Evolutionary conservation across 1,140 invertebrate species (phyloP).

Genomic region (Diorhabda elongata): DNA sequence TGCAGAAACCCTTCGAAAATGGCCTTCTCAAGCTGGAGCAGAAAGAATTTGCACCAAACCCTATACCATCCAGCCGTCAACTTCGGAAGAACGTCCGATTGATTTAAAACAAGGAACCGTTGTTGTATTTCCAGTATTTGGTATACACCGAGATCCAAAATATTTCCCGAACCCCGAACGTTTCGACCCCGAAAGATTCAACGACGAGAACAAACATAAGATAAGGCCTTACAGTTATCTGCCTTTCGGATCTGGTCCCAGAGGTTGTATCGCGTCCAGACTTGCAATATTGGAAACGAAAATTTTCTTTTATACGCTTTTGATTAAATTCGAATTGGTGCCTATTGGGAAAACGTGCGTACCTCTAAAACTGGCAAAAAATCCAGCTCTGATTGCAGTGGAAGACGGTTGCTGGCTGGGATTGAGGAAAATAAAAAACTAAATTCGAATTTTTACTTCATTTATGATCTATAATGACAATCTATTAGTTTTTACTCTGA

Average conservation of each 20-base stretch:
- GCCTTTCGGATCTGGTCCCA: conserved; percentile 55
- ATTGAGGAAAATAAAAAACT: not conserved
- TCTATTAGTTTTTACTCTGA: too few species aligned
- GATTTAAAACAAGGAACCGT: conserved; percentile 10
- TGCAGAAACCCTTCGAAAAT: conserved; percentile 56
- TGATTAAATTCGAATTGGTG: conserved; percentile 38
- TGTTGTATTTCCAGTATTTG: conserved; percentile 51
- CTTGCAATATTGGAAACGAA: conserved; percentile 41
- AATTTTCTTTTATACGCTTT: conserved; percentile 37
- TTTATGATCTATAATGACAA: too few species aligned
- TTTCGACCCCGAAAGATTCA: conserved; percentile 51
- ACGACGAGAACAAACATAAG: conserved; percentile 40
- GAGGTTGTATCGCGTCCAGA: conserved; percentile 45
- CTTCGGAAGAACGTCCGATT: conserved; percentile 15
- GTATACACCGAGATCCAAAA: conserved; percentile 52
- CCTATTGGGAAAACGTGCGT: conserved; percentile 33
- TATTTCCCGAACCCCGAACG: conserved; percentile 49
- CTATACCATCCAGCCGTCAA: conserved; percentile 43
- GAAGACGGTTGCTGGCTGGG: not conserved
- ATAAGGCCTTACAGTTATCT: conserved; percentile 47
- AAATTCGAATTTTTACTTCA: not conserved
- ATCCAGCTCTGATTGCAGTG: not conserved
- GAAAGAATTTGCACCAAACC: conserved; percentile 52
- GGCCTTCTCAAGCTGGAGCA: conserved; percentile 49
- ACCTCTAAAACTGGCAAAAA: conserved; percentile 29